Evolutionary conservation across 2,888 invertebrate genomes (phyloP).

Genomic region (Parthenolecanium corni): DNA sequence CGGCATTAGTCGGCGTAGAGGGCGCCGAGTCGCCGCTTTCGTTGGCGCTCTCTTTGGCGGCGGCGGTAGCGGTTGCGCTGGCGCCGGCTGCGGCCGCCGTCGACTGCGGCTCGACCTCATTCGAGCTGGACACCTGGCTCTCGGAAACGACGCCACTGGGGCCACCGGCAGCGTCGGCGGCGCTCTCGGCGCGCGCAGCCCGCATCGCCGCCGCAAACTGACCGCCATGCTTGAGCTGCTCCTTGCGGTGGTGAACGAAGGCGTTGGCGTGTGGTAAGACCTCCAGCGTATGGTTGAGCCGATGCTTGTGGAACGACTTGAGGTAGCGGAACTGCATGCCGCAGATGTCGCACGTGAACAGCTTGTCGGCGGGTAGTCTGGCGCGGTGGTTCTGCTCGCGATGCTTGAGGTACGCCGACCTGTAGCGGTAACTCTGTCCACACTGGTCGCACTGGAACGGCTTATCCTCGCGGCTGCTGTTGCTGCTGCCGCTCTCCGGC

Average conservation of each 20-base stretch:
- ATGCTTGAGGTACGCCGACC: constrained; percentile 72
- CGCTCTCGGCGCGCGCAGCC: neutral
- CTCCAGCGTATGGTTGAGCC: constrained; percentile 74
- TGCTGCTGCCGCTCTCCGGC: constrained; percentile 30
- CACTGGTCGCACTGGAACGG: constrained; percentile 86
- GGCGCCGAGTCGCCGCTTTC: neutral
- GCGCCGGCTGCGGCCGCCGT: neutral
- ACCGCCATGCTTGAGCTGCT: constrained; percentile 14
- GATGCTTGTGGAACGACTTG: constrained; percentile 80
- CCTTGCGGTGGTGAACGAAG: constrained; percentile 12
- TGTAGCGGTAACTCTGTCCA: constrained; percentile 77
- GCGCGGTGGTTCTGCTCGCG: constrained; percentile 82
- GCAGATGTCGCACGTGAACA: constrained; percentile 82
- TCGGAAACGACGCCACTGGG: constrained; percentile 37
- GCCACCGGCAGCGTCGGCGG: neutral
- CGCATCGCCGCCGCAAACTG: neutral
- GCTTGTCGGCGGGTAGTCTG: constrained; percentile 72
- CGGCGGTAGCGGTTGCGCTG: neutral
- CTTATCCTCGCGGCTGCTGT: constrained; percentile 53
- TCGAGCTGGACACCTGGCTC: constrained; percentile 59
- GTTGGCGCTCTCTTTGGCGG: neutral
- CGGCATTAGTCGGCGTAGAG: constrained; percentile 22
- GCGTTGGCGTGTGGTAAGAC: constrained; percentile 48
- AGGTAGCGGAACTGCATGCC: constrained; percentile 85
- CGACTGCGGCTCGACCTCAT: constrained; percentile 47